Evolutionary conservation across 1,140 invertebrate species (phyloP).

Genomic region (Gerris buenoi): DNA sequence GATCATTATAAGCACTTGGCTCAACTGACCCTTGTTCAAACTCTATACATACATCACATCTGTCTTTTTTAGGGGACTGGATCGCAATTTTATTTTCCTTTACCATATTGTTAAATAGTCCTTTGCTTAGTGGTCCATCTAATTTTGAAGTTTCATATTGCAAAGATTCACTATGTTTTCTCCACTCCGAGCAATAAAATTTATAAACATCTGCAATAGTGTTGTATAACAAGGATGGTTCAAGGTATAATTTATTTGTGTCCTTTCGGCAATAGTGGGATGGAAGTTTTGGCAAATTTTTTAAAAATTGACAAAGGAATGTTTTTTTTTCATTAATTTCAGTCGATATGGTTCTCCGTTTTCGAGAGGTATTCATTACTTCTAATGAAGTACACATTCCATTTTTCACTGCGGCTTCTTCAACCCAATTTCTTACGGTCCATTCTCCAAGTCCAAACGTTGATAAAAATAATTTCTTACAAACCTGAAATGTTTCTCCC

Average conservation of each 20-base stretch:
- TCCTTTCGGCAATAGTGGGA: constrained; percentile 12
- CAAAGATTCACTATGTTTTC: neutral
- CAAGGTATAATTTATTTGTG: constrained; percentile 10
- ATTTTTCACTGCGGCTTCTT: neutral
- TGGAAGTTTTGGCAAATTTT: constrained; percentile 12
- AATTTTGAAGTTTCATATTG: neutral
- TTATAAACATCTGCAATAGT: neutral
- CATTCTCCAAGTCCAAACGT: neutral
- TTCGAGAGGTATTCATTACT: neutral
- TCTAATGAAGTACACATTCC: neutral
- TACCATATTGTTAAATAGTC: constrained; percentile 3
- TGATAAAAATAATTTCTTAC: constrained; percentile 4
- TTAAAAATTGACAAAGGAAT: neutral
- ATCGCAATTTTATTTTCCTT: constrained; percentile 19
- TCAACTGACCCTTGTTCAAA: constrained; percentile 17
- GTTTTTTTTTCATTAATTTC: neutral
- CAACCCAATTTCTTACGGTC: neutral
- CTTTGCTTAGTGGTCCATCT: neutral
- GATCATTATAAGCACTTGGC: constrained; percentile 18
- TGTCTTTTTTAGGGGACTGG: constrained; percentile 22
- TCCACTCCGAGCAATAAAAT: neutral
- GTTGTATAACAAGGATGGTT: neutral
- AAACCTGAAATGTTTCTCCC: neutral
- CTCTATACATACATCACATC: constrained; percentile 21
- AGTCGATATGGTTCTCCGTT: neutral